phyloP scores from a whole-genome alignment of 1,140 invertebrate genomes.

The Lamellibrachia luymesi region DNA sequence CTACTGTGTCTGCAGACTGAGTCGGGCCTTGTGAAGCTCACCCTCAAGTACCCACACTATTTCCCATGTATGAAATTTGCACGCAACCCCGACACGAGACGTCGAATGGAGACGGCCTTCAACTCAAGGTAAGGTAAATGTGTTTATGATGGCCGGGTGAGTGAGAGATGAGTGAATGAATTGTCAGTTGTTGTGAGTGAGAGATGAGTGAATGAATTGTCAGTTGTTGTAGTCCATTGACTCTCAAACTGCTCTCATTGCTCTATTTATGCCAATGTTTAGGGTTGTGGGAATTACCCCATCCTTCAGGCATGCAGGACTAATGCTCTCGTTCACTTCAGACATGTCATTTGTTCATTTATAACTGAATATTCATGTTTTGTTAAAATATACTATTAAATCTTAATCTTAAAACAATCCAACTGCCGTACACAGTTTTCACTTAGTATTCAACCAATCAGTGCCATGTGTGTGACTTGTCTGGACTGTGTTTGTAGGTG shows the following conservation, averaged over 20 bases:
- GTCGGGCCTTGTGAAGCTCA: constrained; percentile 57
- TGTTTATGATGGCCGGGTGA: constrained; percentile 2
- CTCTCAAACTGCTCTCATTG: background rate
- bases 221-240: background rate
- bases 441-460: too few species aligned
- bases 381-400: background rate
- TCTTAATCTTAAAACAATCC: too few species aligned
- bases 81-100: constrained; percentile 57
- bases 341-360: background rate
- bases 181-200: background rate
- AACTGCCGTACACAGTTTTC: too few species aligned
- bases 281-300: background rate
- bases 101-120: constrained; percentile 57
- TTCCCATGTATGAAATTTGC: constrained; percentile 62
- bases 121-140: constrained; percentile 52
- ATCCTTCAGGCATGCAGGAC: background rate
- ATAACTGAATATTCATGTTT: background rate
- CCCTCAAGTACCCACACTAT: constrained; percentile 62
- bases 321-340: background rate
- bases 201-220: background rate
- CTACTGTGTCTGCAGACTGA: constrained; percentile 46
- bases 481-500: constrained; percentile 29
- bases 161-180: too few species aligned
- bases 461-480: too few species aligned
- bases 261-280: background rate